phyloP scores from a whole-genome alignment of 2,113 vertebrate genomes.

The Diadophis punctatus region DNA sequence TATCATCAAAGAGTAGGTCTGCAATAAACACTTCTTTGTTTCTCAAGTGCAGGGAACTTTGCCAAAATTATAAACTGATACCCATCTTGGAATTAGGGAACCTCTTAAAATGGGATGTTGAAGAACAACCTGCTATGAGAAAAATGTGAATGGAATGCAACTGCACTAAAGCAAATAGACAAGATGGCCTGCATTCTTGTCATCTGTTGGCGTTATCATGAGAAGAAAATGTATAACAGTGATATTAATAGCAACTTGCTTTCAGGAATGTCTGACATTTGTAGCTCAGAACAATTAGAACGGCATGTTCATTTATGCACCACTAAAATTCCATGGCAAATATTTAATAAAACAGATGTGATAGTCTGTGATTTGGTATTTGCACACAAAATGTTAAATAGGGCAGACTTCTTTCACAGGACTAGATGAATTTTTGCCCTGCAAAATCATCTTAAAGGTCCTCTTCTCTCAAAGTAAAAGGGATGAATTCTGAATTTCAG shows the following conservation, averaged over 20 bases:
- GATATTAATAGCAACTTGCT: slow-evolving; percentile 75
- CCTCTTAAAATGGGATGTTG: slow-evolving; percentile 39
- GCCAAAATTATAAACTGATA: neutral
- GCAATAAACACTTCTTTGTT: neutral
- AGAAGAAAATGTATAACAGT: slow-evolving; percentile 63
- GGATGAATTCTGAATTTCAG: neutral
- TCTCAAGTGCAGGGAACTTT: neutral
- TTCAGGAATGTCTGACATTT: slow-evolving; percentile 58
- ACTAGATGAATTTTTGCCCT: neutral
- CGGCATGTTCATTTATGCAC: slow-evolving; percentile 27
- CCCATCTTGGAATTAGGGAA: neutral
- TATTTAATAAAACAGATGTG: neutral
- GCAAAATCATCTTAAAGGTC: neutral
- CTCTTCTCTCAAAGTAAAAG: neutral
- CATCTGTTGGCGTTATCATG: slow-evolving; percentile 71
- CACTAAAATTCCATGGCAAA: slow-evolving; percentile 9
- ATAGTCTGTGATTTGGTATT: neutral
- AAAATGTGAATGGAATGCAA: slow-evolving; percentile 62
- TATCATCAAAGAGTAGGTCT: neutral
- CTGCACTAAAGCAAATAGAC: slow-evolving; percentile 59
- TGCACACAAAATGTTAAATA: neutral
- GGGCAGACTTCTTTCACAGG: neutral
- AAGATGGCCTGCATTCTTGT: slow-evolving; percentile 68
- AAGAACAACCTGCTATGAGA: slow-evolving; percentile 46
- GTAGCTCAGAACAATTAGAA: slow-evolving; percentile 46